Base-by-base conservation (phyloP, 1,140 invertebrate genomes). In the Drosophila ogumai region DNA sequence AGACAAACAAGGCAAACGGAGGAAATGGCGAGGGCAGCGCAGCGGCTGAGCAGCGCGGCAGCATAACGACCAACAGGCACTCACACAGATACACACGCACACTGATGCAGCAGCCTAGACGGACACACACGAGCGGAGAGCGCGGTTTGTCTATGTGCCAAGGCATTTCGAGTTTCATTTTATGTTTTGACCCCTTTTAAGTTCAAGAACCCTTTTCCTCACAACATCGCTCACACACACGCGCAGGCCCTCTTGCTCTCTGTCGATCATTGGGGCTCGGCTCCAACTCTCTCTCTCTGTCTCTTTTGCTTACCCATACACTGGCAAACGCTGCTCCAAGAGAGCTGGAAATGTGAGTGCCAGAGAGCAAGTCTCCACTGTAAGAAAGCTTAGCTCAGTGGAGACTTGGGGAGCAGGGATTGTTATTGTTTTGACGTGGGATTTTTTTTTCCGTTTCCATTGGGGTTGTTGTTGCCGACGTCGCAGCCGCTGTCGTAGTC, bases 171-270 rank as follows among this genome's bases (percentile, higher is more conserved):
- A 90, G 84, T 88, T 88, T 88, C 84, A 84, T 88, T 90, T 90
- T 90, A 90, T 90, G 86, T 90, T 90, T 88, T 90, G 85, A 90
- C 85, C 85, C 85, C 86, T 90, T 90, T 90, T 90, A 90, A 90
- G 85, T 90, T 90, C 85, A 90, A 90, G 85, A 90, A 90, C 85
- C 85, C 85, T 90, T 90, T 90, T 90, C 81, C 78, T 85, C 85
- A 74, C 82, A 79, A 75, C 75, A 80, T 61, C 49, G 49, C 31
- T 34, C 49, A 10, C 49, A 52, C 49, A 34, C 56, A 47, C 43
- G 41, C 40, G 43, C 58, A 54, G 36, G 43, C 78, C 71, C 79
- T 82, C 65, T 44, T 59, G 38, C 49, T 81, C 74, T 79, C 69
- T 69, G 86, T 28, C 72, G 86, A 73, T 87, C 59, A 47, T 77